These are phyloP conservation scores for Xenopus tropicalis DNA, from an alignment of 2,113 vertebrate genomes.

Conservation along the genomic window UCB_Xtro_10.0 CM004450.2:54782001-54782500, in stretches of 20 bases:
- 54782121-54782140: not conserved
- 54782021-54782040: not conserved
- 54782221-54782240: conserved; percentile 4
- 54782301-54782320: not conserved
- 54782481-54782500: too few species aligned
- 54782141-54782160: not conserved
- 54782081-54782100: not conserved
- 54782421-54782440: too few species aligned
- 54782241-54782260: not conserved
- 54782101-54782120: not conserved
- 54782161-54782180: not conserved
- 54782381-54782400: too few species aligned
- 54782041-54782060: too few species aligned
- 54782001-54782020: not conserved
- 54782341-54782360: too few species aligned
- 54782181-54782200: conserved; percentile 5
- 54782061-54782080: not conserved
- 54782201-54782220: not conserved
- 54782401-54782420: too few species aligned
- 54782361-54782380: too few species aligned
- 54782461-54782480: not conserved
- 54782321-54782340: not conserved
- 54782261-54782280: not conserved
- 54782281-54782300: not conserved
- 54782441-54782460: too few species aligned